A percentile compares a stretch with the other conserved stretches of the same genome.
Evolutionary conservation across 2,888 invertebrate genomes (phyloP).

Genomic region (Abscondita cerata): DNA sequence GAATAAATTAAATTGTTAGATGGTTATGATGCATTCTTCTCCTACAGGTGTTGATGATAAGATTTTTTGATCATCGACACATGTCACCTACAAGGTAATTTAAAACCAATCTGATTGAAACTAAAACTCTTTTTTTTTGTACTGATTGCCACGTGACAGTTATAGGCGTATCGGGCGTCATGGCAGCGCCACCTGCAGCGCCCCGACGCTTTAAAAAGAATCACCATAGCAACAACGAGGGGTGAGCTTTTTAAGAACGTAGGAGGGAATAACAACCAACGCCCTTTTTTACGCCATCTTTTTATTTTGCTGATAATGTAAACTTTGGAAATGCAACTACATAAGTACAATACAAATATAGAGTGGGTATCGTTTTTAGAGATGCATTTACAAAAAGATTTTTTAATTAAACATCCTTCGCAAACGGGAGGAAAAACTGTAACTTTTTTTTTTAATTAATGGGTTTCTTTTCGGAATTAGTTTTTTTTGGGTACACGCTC

Average conservation of each 20-base stretch:
- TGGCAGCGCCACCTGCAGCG: constrained; percentile 49
- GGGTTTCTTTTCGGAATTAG: background rate
- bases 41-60: background rate
- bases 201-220: constrained; percentile 52
- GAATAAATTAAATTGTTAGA: background rate
- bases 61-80: background rate
- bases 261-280: constrained; percentile 50
- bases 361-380: constrained; percentile 10
- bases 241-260: constrained; percentile 53
- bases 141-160: constrained; percentile 30
- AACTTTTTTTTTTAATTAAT: too few species aligned
- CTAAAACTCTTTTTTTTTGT: constrained; percentile 27
- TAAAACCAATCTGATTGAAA: constrained; percentile 29
- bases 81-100: constrained; percentile 20
- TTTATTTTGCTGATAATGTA: constrained; percentile 45
- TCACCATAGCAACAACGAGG: constrained; percentile 52
- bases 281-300: constrained; percentile 55
- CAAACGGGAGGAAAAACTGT: too few species aligned
- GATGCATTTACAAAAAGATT: constrained; percentile 7
- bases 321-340: constrained; percentile 28
- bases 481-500: constrained; percentile 22
- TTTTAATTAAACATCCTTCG: constrained; percentile 15
- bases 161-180: constrained; percentile 37
- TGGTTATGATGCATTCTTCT: background rate
- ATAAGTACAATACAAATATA: constrained; percentile 28